phyloP scores from a whole-genome alignment of 2,888 invertebrate genomes.

The Eupithecia vulgata region DNA sequence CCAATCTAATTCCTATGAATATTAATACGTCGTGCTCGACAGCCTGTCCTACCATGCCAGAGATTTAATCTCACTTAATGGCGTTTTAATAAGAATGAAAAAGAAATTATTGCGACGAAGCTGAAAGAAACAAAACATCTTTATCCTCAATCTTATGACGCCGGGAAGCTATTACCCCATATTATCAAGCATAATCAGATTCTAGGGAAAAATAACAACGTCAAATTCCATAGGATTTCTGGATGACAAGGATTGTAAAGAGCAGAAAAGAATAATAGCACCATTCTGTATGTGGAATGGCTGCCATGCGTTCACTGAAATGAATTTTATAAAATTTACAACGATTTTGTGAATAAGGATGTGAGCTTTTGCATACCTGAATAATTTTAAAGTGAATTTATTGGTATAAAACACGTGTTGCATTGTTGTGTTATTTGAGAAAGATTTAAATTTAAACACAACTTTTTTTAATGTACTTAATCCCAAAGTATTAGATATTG shows the following conservation, averaged over 20 bases:
- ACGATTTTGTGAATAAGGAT: slow-evolving; percentile 40
- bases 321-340: slow-evolving; percentile 48
- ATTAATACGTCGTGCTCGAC: slow-evolving; percentile 25
- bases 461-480: not conserved
- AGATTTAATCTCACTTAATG: slow-evolving; percentile 31
- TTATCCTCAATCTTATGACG: slow-evolving; percentile 26
- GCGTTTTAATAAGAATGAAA: slow-evolving; percentile 32
- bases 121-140: slow-evolving; percentile 9
- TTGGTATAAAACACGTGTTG: slow-evolving; percentile 8
- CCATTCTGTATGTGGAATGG: slow-evolving; percentile 52
- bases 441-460: not conserved
- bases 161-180: slow-evolving; percentile 16
- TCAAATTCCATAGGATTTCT: slow-evolving; percentile 19
- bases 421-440: slow-evolving; percentile 13
- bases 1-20: slow-evolving; percentile 36
- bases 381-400: not conserved
- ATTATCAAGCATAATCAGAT: slow-evolving; percentile 7
- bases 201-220: slow-evolving; percentile 10
- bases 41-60: slow-evolving; percentile 22
- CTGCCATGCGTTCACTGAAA: slow-evolving; percentile 44
- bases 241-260: slow-evolving; percentile 42
- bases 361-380: slow-evolving; percentile 22
- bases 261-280: slow-evolving; percentile 49
- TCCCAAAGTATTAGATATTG: not conserved
- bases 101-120: slow-evolving; percentile 16